Percentiles rank a stretch among this genome's conserved stretches.
Conservation (phyloP, 2,888 invertebrate genomes). For the Agriotes lineatus region DNA sequence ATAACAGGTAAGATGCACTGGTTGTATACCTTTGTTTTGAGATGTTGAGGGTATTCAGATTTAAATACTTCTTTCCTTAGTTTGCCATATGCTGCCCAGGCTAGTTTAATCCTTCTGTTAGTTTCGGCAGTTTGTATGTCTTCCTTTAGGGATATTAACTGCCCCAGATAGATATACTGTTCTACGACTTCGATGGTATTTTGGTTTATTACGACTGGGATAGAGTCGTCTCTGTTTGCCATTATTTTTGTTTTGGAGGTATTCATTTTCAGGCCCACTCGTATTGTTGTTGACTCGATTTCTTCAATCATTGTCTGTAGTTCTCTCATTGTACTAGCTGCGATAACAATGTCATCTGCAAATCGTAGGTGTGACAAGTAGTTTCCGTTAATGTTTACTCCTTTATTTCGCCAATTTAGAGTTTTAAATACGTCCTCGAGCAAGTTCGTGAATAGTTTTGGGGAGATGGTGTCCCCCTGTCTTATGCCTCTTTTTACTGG, state of each 20-base stretch:
- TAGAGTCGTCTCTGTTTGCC: neutral
- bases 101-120: neutral
- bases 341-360: neutral
- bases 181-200: too few species aligned
- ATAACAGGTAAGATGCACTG: neutral
- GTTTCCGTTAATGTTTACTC: neutral
- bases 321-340: neutral
- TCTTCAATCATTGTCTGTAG: neutral
- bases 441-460: neutral
- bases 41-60: too few species aligned
- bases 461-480: conserved; percentile 1
- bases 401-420: neutral
- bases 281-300: neutral
- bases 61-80: too few species aligned
- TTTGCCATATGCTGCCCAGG: too few species aligned
- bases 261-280: neutral
- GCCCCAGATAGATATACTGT: neutral
- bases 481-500: neutral
- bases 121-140: neutral
- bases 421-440: neutral
- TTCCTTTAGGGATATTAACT: neutral
- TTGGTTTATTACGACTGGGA: neutral
- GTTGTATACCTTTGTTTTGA: neutral
- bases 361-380: neutral
- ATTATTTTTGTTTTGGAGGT: too few species aligned